A percentile compares a stretch with the other conserved stretches of the same genome.
phyloP scores from a whole-genome alignment of 1,140 invertebrate genomes.

The Aphelenchoides fujianensis region DNA sequence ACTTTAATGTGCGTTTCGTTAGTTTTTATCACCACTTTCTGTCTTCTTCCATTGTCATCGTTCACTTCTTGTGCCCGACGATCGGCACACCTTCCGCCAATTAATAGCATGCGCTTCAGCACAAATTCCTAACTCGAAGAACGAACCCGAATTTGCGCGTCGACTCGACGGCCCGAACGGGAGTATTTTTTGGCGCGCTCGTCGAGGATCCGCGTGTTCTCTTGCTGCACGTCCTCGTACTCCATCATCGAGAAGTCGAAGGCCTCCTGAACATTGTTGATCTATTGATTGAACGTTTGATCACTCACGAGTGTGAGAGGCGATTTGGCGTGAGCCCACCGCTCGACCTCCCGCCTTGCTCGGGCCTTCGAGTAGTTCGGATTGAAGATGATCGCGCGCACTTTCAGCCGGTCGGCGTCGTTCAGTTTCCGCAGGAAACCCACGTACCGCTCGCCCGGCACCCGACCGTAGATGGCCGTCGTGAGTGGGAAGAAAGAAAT shows the following conservation, averaged over 20 bases:
- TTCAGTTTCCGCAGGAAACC: neutral
- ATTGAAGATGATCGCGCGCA: neutral
- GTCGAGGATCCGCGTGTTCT: neutral
- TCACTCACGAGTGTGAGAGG: neutral
- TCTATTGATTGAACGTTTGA: neutral
- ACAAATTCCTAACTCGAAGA: neutral
- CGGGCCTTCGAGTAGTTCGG: neutral
- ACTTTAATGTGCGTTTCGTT: no score
- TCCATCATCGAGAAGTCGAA: neutral
- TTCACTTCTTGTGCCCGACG: no score
- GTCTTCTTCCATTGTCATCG: no score
- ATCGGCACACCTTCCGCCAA: no score
- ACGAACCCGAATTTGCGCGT: neutral
- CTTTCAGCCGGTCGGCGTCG: neutral
- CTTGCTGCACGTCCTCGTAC: slow-evolving; percentile 3
- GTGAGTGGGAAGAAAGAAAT: no score
- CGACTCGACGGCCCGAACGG: neutral
- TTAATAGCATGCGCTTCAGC: neutral
- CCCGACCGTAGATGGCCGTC: slow-evolving; percentile 12
- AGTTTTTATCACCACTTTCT: no score
- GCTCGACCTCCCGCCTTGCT: neutral
- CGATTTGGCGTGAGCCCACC: neutral
- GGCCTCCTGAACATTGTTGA: neutral
- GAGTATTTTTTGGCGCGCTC: neutral
- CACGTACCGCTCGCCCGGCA: slow-evolving; percentile 4